These are phyloP conservation scores for Bradypodion ventrale DNA, from an alignment of 2,797 vertebrate genomes.

Conservation along the genomic window DNA sequence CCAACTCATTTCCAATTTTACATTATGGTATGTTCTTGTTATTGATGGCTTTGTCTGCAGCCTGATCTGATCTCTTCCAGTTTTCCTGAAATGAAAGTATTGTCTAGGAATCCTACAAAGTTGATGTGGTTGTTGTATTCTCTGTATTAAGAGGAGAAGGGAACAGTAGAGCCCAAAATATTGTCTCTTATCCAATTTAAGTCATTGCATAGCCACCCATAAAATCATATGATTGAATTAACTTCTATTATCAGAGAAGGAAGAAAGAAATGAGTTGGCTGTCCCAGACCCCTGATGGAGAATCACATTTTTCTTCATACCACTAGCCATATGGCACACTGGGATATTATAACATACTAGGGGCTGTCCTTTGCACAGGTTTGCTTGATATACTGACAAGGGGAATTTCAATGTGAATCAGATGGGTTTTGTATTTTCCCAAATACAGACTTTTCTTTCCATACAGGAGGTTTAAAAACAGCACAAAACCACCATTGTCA, in stretches of 20 bases:
- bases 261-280: conserved; percentile 20
- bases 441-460: not conserved
- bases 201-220: not conserved
- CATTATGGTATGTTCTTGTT: not conserved
- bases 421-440: not conserved
- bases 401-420: not conserved
- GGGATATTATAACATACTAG: not conserved
- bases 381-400: conserved; percentile 6
- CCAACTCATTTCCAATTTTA: not conserved
- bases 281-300: conserved; percentile 1
- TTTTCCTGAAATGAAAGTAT: not conserved
- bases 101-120: not conserved
- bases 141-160: not conserved
- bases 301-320: conserved; percentile 17
- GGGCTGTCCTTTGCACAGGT: not conserved
- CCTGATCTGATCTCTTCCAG: not conserved
- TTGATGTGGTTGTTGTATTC: not conserved
- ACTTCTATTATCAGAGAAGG: conserved; percentile 13
- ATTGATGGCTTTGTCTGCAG: not conserved
- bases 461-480: not conserved
- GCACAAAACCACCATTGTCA: conserved; percentile 21
- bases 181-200: conserved; percentile 28
- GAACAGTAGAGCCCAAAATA: not conserved
- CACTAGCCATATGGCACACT: conserved; percentile 1
- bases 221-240: conserved; percentile 32